Evolutionary conservation across 2,888 invertebrate species (phyloP), one percentile per base, ranked within the genome.

Genomic region (Omphaloscelis lunosa): DNA sequence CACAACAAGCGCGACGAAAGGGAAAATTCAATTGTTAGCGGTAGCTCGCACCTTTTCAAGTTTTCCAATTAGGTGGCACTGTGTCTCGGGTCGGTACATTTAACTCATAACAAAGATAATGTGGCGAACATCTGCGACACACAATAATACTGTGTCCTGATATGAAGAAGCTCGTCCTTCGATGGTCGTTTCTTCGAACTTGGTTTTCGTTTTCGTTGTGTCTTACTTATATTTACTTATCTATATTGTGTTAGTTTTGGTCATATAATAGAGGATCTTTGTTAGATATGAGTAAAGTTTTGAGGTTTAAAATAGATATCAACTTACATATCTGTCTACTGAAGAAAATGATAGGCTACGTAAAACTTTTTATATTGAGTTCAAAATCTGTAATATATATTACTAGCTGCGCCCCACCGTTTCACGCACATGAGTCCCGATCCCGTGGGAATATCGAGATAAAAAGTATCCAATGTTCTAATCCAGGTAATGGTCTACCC

Each of bases 21-120:
- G 81, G 88, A 83, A 88, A 89, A 93, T 93, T 94, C 93, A 93
- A 93, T 93, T 93, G 92, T 92, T 90, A 85, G 88, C 89, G 88
- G 89, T 89, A 88, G 85, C 86, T 88, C 77, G 88, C 93, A 94
- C 94, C 94, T 94, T 93, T 94, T 93, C 91, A 94, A 95, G 94
- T 95, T 94, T 94, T 93, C 94, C 93, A 95, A 95, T 95, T 95
- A 94, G 90, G 88, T 89, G 90, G 90, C 90, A 93, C 90, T 90
- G 92, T 91, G 92, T 92, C 83, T 92, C 89, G 81, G 87, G 86
- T 87, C 88, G 89, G 90, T 90, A 93, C 90, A 93, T 93, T 93
- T 91, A 92, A 93, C 91, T 94, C 92, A 94, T 89, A 90, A 90
- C 83, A 75, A 81, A 89, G 92, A 93, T 93, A 94, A 94, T 93